Conservation (phyloP, 2,888 invertebrate genomes). For the Nephrotoma appendiculata region DNA sequence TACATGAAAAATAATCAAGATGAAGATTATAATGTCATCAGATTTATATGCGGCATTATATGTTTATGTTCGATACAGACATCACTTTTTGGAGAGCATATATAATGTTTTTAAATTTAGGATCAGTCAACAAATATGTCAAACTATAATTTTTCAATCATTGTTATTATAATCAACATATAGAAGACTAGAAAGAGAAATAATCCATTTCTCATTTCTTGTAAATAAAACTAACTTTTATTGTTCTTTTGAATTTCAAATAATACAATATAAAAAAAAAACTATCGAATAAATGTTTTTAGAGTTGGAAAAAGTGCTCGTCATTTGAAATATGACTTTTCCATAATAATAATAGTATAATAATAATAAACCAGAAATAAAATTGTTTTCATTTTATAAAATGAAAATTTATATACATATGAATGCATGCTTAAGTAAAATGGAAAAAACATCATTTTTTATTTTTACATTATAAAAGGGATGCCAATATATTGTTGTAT, state of each 20-base stretch:
- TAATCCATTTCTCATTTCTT: neutral
- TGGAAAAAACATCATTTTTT: neutral
- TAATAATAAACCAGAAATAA: neutral
- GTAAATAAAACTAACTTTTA: neutral
- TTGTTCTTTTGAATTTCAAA: neutral
- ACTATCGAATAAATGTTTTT: neutral
- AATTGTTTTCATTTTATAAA: neutral
- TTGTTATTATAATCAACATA: neutral
- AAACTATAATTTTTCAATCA: slow-evolving; percentile 1
- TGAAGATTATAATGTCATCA: neutral
- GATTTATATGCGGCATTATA: neutral
- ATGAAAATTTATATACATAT: neutral
- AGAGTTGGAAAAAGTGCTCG: slow-evolving; percentile 1
- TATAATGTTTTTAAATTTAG: neutral
- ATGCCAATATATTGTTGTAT: neutral
- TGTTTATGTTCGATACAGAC: neutral
- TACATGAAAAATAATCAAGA: neutral
- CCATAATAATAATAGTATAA: neutral
- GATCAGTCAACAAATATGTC: slow-evolving; percentile 1
- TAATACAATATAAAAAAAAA: neutral
- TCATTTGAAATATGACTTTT: slow-evolving; percentile 6
- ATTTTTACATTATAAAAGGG: neutral
- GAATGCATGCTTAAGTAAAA: neutral
- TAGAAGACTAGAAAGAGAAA: neutral
- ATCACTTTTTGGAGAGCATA: neutral